Evolutionary conservation across 2,888 invertebrate genomes (phyloP), one percentile per base, ranked within the genome.

Genomic region (Torymus auratus): DNA sequence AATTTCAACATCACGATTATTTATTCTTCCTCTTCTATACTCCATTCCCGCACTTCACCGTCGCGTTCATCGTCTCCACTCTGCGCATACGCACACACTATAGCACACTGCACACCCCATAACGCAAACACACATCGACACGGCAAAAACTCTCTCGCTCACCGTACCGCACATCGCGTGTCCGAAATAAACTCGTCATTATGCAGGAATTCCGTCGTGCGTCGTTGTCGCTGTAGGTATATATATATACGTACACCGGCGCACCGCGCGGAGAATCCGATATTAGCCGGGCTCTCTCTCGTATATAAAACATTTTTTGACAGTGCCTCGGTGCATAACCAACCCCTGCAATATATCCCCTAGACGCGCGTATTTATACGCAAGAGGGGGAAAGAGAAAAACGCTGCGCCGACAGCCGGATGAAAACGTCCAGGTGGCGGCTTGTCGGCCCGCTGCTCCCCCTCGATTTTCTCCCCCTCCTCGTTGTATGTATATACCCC

Each of bases 361-460:
- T n/a, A 14, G 5, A 15, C 20, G 20, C 20, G 74, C 60, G 5
- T n/a, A 55, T n/a, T n/a, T 28, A 52, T 52, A 52, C 20, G 23
- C 20, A 55, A 13, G 50, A 23, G 60, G 15, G 13, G 60, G 15
- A 12, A 13, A 67, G 71, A 67, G 60, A 70, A 70, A 77, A 77
- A 50, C 55, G 7, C 28, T 3, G 5, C 28, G 52, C 79, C 65
- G 58, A 55, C 71, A 69, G 80, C 64, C 72, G 74, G 58, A 75
- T 71, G 72, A 78, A 79, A 82, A 81, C 55, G 80, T 62, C 80
- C 80, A 80, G 80, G 80, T 76, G 77, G 78, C 68, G n/a, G n/a
- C n/a, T n/a, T n/a, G n/a, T 72, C 55, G 28, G 28, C 41, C 7
- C 15, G 1, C 11, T 77, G 61, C 77, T 58, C 78, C 74, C 83